Evolutionary conservation across 1,140 invertebrate genomes (phyloP), one percentile per base, ranked within the genome.

Genomic region (Anthonomus grandis): DNA sequence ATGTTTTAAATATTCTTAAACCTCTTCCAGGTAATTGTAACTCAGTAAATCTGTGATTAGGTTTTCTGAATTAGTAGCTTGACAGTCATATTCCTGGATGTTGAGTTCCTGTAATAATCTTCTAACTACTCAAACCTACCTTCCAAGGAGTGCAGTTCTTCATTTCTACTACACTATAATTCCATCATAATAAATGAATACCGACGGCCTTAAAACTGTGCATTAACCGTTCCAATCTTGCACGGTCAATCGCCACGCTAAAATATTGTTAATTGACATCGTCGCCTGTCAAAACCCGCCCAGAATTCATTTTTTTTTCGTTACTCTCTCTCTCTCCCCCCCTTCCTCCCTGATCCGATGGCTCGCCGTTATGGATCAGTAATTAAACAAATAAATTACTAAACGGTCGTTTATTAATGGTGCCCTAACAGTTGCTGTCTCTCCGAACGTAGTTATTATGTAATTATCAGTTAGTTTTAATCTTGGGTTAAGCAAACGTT

Each of bases 301-400:
- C 36, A 19, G 39, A 52, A 52, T 41, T 41, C 25, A 52, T 38
- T 52, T 24, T 52, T 42, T n/a, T n/a, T n/a, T n/a, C n/a, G n/a
- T n/a, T n/a, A n/a, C n/a, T n/a, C n/a, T n/a, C n/a, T n/a, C n/a
- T n/a, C n/a, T n/a, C n/a, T n/a, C n/a, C n/a, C n/a, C n/a, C n/a
- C n/a, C n/a, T n/a, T n/a, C n/a, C n/a, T n/a, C n/a, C n/a, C 22
- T 25, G 36, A 23, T 55, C 44, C 41, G 18, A 23, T 38, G 15
- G 24, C 19, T 15, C 27, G 22, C 69, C 48, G 65, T 72, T 73
- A 69, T 63, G 68, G 69, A 72, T 73, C 70, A 67, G 69, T 70
- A 73, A 73, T 73, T 73, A 72, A 73, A 72, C 71, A 73, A 73
- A 73, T 73, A 73, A 73, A 73, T 73, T 72, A 73, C 69, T 70